Percentiles rank a stretch among this genome's conserved stretches.
phyloP scores from a whole-genome alignment of 2,888 invertebrate species.

The Ceraclea dissimilis region DNA sequence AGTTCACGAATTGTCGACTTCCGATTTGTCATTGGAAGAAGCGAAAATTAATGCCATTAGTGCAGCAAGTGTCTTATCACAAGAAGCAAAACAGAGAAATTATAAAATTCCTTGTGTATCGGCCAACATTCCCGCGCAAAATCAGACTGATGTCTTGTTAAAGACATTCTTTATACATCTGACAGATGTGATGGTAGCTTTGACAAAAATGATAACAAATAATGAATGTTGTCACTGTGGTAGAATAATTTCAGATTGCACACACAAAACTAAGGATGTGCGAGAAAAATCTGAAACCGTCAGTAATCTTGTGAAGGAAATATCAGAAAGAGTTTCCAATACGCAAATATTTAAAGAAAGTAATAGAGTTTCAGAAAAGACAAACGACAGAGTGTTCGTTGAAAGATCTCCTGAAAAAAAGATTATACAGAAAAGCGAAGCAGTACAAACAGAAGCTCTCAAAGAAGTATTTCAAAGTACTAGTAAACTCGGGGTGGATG shows the following conservation, averaged over 20 bases:
- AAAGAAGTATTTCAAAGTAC: constrained; percentile 22
- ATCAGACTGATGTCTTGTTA: constrained; percentile 32
- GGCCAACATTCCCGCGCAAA: constrained; percentile 12
- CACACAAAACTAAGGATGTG: constrained; percentile 3
- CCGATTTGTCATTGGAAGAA: constrained; percentile 16
- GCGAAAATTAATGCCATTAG: constrained; percentile 21
- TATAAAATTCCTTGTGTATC: constrained; percentile 19
- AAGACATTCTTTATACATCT: constrained; percentile 44
- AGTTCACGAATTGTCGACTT: constrained; percentile 8
- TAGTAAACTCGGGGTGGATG: constrained; percentile 21
- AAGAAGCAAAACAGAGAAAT: constrained; percentile 29
- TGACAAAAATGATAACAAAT: constrained; percentile 34
- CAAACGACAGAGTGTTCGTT: not conserved
- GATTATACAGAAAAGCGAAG: not conserved
- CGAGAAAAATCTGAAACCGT: constrained; percentile 11
- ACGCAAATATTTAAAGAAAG: constrained; percentile 1
- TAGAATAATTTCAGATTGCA: not conserved
- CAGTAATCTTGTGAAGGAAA: constrained; percentile 3
- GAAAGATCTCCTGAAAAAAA: constrained; percentile 10
- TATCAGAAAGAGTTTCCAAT: constrained; percentile 5
- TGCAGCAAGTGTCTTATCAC: constrained; percentile 29
- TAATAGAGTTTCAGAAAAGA: not conserved
- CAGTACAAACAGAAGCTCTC: constrained; percentile 14
- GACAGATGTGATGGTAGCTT: constrained; percentile 43
- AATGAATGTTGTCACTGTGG: constrained; percentile 12